phyloP scores from a whole-genome alignment of 2,113 vertebrate species.

The Paramormyrops kingsleyae region DNA sequence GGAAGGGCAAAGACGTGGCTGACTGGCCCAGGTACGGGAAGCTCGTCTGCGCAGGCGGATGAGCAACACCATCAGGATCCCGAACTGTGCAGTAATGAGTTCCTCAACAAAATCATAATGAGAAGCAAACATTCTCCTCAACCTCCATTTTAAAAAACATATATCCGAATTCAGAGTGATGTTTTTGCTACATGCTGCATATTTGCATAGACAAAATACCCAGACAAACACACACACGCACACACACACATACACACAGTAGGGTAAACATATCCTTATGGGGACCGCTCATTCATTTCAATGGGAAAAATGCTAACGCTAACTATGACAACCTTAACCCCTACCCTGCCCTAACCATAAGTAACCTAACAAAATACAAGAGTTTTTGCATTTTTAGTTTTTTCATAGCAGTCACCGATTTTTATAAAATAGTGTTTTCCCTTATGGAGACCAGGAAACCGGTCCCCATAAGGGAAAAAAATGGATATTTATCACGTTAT shows the following conservation, averaged over 20 bases:
- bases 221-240: neutral
- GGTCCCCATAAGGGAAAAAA: too few species aligned
- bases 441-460: too few species aligned
- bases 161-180: neutral
- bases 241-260: neutral
- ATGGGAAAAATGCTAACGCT: too few species aligned
- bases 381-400: too few species aligned
- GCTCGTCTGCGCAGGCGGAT: constrained; percentile 23
- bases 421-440: too few species aligned
- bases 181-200: neutral
- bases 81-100: neutral
- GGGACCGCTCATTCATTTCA: too few species aligned
- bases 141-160: neutral
- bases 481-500: too few species aligned
- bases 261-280: too few species aligned
- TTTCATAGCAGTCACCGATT: too few species aligned
- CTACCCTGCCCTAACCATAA: too few species aligned
- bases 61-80: neutral
- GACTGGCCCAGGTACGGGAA: constrained; percentile 39
- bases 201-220: neutral
- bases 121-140: neutral
- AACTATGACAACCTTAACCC: too few species aligned
- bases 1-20: constrained; percentile 50
- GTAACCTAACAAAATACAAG: too few species aligned
- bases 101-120: neutral